phyloP scores from a whole-genome alignment of 2,797 vertebrate genomes.

The Hephaestus fuliginosus region DNA sequence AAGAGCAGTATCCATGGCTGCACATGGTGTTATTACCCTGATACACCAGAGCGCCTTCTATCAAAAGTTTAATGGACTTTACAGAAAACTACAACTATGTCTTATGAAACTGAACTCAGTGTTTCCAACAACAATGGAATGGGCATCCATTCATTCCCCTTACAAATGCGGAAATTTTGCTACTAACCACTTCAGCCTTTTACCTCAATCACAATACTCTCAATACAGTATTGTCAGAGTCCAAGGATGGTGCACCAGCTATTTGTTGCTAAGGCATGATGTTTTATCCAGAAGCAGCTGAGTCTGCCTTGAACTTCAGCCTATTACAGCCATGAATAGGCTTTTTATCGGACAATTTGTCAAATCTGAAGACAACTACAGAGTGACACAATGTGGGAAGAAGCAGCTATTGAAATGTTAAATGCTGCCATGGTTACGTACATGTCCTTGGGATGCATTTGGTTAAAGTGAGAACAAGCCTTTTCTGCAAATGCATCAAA shows the following conservation, averaged over 20 bases:
- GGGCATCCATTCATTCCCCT: not conserved
- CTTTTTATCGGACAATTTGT: conserved; percentile 43
- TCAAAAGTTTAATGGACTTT: conserved; percentile 4
- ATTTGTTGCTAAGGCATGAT: conserved; percentile 83
- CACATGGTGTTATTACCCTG: conserved; percentile 42
- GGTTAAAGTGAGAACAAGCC: not conserved
- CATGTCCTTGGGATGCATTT: not conserved
- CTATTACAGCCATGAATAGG: conserved; percentile 50
- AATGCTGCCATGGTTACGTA: conserved; percentile 15
- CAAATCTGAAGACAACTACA: conserved; percentile 25
- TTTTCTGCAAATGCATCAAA: not conserved
- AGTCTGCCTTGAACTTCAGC: conserved; percentile 52
- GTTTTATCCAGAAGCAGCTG: conserved; percentile 47
- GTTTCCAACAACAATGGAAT: not conserved
- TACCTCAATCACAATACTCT: conserved; percentile 70
- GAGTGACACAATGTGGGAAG: conserved; percentile 20
- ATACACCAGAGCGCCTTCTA: conserved; percentile 32
- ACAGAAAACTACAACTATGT: not conserved
- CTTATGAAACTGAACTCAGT: not conserved
- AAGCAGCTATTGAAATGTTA: conserved; percentile 17
- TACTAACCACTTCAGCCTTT: not conserved
- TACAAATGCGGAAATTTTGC: not conserved
- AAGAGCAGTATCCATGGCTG: conserved; percentile 64
- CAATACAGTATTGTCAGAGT: conserved; percentile 59
- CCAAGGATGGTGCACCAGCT: conserved; percentile 24